These are phyloP conservation scores for Cyanoliseus patagonus DNA, from an alignment of 2,113 vertebrate species.

Conservation along the genomic window DNA sequence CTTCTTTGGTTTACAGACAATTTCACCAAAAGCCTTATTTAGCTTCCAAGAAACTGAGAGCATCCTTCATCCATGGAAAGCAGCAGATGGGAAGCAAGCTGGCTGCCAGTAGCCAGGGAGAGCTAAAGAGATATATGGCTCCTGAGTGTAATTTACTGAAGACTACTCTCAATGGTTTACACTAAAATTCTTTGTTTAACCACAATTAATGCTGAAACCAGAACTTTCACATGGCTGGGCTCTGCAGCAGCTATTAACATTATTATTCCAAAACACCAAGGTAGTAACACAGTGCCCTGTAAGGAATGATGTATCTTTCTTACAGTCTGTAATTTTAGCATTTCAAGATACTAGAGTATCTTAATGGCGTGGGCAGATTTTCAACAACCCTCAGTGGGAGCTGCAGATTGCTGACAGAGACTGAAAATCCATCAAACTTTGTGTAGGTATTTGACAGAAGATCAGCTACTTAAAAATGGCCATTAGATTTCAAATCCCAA, in stretches of 20 bases:
- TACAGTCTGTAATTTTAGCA: background rate
- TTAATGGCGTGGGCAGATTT: conserved; percentile 22
- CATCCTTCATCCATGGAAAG: background rate
- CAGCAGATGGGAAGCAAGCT: conserved; percentile 41
- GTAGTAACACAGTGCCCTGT: background rate
- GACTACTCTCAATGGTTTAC: background rate
- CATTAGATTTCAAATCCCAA: background rate
- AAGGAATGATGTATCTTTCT: conserved; percentile 17
- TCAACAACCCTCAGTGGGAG: background rate
- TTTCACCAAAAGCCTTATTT: conserved; percentile 12
- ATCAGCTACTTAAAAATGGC: background rate
- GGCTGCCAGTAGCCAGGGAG: background rate
- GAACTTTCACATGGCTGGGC: background rate
- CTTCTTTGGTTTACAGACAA: background rate
- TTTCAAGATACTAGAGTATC: conserved; percentile 10
- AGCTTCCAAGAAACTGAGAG: background rate
- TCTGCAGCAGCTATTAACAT: conserved; percentile 10
- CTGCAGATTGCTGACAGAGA: background rate
- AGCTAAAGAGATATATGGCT: conserved; percentile 3
- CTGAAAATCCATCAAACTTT: background rate
- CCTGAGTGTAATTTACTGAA: conserved; percentile 9
- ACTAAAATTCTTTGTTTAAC: conserved; percentile 48
- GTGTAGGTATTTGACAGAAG: background rate
- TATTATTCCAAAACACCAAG: conserved; percentile 11
- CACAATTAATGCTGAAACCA: conserved; percentile 34